Evolutionary conservation across 2,113 vertebrate species (phyloP), one percentile per base, ranked within the genome.

Genomic region (Halichoerus grypus): DNA sequence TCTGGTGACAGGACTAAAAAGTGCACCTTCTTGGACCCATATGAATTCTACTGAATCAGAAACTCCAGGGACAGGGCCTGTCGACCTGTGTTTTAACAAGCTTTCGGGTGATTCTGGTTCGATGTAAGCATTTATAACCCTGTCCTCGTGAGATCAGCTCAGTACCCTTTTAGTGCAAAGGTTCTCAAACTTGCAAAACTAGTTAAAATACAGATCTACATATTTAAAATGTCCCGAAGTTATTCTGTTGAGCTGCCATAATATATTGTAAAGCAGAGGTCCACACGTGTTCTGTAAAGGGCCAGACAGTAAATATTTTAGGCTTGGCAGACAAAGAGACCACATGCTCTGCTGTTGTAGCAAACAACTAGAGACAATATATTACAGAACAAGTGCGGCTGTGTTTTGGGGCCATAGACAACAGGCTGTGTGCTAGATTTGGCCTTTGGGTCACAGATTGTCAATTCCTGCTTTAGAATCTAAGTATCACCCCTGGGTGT

Each of bases 191-290:
- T 87, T 21, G 49, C 11, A 49, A 81, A 81, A 49, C 7, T 69
- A 65, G 53, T 94, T 94, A 88, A 95, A 95, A 91, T 81, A 67
- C 82, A 96, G 57, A 90, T 87, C 18, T 94, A 15, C 21, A n/a
- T 88, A 31, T 46, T 86, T 80, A 61, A 65, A 94, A 94, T 4
- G 39, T 74, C 39, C 69, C 19, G 26, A 28, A 51, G 69, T 87
- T 42, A 42, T 95, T 95, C 63, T 80, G 16, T 65, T 88, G 63
- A 93, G 5, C 33, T 65, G 57, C 31, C n/a, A 49, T 59, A 59
- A 88, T 59, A 49, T 46, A 61, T 28, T 63, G 7, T 26, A 77
- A 91, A 89, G 65, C 33, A 89, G 51, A 31, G 5, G 11, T 77
- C 59, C 26, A 28, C 22, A 90, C 49, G 5, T 83, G 94, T 95